Percentiles rank a stretch among this genome's conserved stretches.
Conservation (phyloP, 2,797 vertebrate species). For the Tamandua tetradactyla region DNA sequence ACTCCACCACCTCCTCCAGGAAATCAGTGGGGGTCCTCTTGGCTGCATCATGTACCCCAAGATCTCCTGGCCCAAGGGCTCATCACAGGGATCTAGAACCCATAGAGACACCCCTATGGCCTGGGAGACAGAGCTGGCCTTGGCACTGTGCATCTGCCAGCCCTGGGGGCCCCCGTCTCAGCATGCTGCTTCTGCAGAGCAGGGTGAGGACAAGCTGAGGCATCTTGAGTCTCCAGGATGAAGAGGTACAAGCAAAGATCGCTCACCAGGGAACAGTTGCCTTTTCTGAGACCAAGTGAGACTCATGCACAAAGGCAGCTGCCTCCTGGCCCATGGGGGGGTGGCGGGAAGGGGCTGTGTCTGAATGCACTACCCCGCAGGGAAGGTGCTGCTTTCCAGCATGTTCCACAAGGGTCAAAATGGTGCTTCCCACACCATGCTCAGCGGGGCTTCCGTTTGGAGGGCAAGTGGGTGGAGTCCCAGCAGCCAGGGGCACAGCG, state of each 20-base stretch:
- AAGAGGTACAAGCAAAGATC: neutral
- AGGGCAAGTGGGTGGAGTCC: neutral
- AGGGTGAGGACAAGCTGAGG: neutral
- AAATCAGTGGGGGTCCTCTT: neutral
- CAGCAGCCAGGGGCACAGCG: neutral
- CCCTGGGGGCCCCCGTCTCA: neutral
- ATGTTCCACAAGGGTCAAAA: neutral
- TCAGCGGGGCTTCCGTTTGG: neutral
- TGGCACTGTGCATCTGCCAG: rapidly evolving
- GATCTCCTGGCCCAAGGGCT: neutral
- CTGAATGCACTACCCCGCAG: rapidly evolving
- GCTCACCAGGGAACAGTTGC: neutral
- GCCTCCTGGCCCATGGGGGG: neutral
- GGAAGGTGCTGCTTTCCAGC: neutral
- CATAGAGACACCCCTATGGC: rapidly evolving
- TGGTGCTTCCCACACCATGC: neutral
- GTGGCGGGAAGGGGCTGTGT: neutral
- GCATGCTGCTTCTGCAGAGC: neutral
- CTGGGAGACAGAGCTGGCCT: neutral
- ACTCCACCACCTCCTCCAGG: neutral
- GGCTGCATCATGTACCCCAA: too few relatives aligned
- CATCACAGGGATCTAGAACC: neutral
- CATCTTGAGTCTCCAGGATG: neutral
- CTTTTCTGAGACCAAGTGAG: neutral
- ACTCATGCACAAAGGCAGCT: neutral